A percentile compares a stretch with the other conserved stretches of the same genome.
These are phyloP conservation scores for Arctia plantaginis DNA, from an alignment of 2,888 invertebrate genomes.

Conservation along the genomic window DNA sequence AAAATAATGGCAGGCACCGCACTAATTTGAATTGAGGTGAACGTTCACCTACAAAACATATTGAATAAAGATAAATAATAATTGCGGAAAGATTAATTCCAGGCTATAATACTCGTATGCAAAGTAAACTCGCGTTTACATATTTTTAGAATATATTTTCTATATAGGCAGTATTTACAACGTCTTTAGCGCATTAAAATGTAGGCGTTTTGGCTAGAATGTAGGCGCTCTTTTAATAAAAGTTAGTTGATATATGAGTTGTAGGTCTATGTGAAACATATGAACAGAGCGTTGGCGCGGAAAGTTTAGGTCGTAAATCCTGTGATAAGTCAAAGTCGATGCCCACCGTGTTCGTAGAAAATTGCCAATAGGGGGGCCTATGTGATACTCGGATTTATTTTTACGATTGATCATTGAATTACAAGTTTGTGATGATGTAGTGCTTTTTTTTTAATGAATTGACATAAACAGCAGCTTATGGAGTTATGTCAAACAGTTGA, in stretches of 20 bases:
- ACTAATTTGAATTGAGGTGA: conserved; percentile 38
- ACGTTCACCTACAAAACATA: conserved; percentile 24
- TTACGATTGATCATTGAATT: conserved; percentile 22
- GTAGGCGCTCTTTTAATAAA: conserved; percentile 43
- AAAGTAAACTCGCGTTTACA: conserved; percentile 15
- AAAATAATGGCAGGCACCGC: conserved; percentile 41
- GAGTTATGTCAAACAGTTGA: no score
- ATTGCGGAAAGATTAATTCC: conserved; percentile 23
- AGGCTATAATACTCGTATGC: conserved; percentile 18
- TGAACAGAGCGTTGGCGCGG: conserved; percentile 48
- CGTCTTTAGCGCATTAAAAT: conserved; percentile 20
- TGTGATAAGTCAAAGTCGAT: conserved; percentile 55
- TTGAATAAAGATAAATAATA: conserved; percentile 25
- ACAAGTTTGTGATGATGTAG: conserved; percentile 11
- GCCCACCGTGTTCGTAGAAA: conserved; percentile 25
- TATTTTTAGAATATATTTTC: conserved; percentile 14
- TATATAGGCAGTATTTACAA: conserved; percentile 1
- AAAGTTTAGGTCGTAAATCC: conserved; percentile 65
- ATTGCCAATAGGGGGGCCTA: conserved; percentile 27
- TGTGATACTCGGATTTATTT: conserved; percentile 33
- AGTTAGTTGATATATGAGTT: conserved; percentile 51
- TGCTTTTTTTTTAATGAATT: not conserved
- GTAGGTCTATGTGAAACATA: conserved; percentile 59
- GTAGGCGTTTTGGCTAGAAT: conserved; percentile 15
- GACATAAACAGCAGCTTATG: no score